Conservation (phyloP, 1,140 invertebrate genomes). For the Mylabris phalerata region DNA sequence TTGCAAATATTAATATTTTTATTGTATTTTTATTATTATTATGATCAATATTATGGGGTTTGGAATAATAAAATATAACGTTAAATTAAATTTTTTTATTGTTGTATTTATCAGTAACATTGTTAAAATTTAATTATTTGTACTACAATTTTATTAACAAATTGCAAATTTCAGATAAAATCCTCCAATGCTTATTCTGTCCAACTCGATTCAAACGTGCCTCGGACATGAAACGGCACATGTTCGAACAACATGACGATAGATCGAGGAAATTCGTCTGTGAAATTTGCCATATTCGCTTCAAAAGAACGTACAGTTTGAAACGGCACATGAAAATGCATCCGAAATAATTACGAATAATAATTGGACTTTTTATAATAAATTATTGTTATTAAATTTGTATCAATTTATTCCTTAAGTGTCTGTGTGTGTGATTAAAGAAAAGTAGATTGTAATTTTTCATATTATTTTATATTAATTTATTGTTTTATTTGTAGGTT, state of each 20-base stretch:
- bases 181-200: neutral
- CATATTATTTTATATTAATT: neutral
- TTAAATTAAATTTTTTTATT: neutral
- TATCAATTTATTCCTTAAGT: too few relatives aligned
- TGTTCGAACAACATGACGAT: neutral
- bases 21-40: conserved; percentile 11
- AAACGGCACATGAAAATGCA: neutral
- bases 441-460: too few relatives aligned
- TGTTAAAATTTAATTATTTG: too few relatives aligned
- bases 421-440: too few relatives aligned
- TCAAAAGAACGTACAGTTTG: conserved; percentile 2
- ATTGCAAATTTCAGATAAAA: too few relatives aligned
- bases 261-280: neutral
- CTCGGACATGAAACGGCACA: conserved; percentile 1
- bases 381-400: too few relatives aligned
- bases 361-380: too few relatives aligned
- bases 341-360: too few relatives aligned
- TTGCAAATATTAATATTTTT: conserved; percentile 13
- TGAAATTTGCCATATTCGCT: neutral
- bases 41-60: conserved; percentile 10
- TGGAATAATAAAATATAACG: conserved; percentile 9
- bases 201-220: neutral
- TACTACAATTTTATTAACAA: too few relatives aligned
- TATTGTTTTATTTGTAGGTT: conserved; percentile 8
- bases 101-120: too few relatives aligned